Base-by-base conservation (phyloP, 2,888 invertebrate species). In the Heliconius erato region DNA sequence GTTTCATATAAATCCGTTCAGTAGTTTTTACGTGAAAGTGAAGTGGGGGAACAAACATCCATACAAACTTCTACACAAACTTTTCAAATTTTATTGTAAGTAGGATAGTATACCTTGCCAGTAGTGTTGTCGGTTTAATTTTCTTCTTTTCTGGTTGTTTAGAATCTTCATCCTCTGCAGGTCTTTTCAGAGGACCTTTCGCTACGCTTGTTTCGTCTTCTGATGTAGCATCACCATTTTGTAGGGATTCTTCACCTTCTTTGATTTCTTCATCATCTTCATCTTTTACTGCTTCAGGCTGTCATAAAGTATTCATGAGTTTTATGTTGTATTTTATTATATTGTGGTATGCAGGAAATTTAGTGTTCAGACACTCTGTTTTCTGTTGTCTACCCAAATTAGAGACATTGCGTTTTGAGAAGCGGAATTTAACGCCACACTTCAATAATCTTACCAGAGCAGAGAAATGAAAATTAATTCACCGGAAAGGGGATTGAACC, bases 241-340 rank as follows among this genome's bases (percentile, higher is more conserved):
- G 86, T 87, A 90, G 85, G 0, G 77, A 65, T 74, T 85, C 84
- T 65, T 74, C 82, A 5, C 84, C 83, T 49, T 87, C 87, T 77
- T 86, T 87, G 80, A 90, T 89, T 81, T 91, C 92, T 87, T 93
- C 94, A 49, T 96, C 95, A 83, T 94, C 93, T 71, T 93, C 94
- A 85, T 95, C 95, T 88, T 94, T 95, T 2, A 93, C 91, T 84
- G 93, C 92, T 85, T 96, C 94, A 74, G 96, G 96, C 96, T 96
- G 84, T 65, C 65, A 83, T 74, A 82, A 82, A 85, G n/a, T 26
- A 35, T 35, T 5, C 11, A 35, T 40, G 32, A n/a, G 59, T 23
- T n/a, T 19, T 59, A 0, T n/a, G 19, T n/a, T 59, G 23, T 23
- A 59, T 23, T n/a, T 9, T n/a, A 54, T n/a, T 59, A n/a, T 3